These are phyloP conservation scores for Molossus alvarezi DNA, from an alignment of 2,797 vertebrate genomes.

Conservation along the genomic window DNA sequence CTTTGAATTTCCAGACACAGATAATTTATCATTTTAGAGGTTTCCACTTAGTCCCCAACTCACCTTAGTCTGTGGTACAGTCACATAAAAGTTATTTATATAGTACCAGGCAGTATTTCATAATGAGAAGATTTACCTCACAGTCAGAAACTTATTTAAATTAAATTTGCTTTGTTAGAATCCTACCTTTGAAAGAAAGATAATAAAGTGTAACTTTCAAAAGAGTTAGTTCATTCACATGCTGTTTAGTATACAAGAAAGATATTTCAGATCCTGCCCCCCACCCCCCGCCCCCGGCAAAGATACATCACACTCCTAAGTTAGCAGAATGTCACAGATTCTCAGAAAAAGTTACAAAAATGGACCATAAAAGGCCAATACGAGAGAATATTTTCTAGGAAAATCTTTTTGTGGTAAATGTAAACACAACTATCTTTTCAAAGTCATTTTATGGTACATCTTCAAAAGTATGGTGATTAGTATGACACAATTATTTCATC, in stretches of 20 bases:
- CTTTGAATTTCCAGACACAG: slow-evolving; percentile 51
- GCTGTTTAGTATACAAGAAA: slow-evolving; percentile 55
- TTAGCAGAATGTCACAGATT: slow-evolving; percentile 70
- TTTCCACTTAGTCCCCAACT: slow-evolving; percentile 75
- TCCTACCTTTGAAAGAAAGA: slow-evolving; percentile 60
- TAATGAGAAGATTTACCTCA: slow-evolving; percentile 63
- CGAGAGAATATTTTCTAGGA: slow-evolving; percentile 22
- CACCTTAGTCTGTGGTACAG: slow-evolving; percentile 73
- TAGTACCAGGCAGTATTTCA: slow-evolving; percentile 42
- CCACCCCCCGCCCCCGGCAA: neutral
- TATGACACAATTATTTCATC: slow-evolving; percentile 69
- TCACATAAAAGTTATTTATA: slow-evolving; percentile 59
- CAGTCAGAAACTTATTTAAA: slow-evolving; percentile 63
- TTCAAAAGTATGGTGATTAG: slow-evolving; percentile 68
- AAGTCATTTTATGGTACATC: slow-evolving; percentile 70
- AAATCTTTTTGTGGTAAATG: slow-evolving; percentile 53
- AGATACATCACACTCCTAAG: slow-evolving; percentile 36
- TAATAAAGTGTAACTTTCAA: slow-evolving; percentile 67
- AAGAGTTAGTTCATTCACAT: slow-evolving; percentile 69
- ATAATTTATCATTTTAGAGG: slow-evolving; percentile 8
- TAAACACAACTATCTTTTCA: slow-evolving; percentile 64
- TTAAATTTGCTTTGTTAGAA: slow-evolving; percentile 68
- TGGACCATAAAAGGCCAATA: slow-evolving; percentile 52
- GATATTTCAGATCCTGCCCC: slow-evolving; percentile 39
- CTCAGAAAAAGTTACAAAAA: slow-evolving; percentile 67